These are phyloP conservation scores for Sphaerophoria rueppellii DNA, from an alignment of 2,888 invertebrate genomes.

Conservation along the genomic window DNA sequence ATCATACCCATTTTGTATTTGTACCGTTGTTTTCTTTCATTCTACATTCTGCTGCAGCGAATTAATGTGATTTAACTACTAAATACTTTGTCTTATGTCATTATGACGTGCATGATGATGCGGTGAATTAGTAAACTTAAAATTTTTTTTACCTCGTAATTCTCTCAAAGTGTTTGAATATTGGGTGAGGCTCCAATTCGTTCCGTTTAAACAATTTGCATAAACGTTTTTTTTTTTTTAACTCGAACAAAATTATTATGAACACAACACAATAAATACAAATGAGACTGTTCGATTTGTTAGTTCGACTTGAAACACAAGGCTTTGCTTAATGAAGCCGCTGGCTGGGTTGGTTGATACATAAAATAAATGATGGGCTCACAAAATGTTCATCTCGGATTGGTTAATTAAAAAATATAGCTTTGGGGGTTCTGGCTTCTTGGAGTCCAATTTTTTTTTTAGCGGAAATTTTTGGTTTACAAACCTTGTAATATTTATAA, in stretches of 20 bases:
- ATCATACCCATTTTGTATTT: slow-evolving; percentile 1
- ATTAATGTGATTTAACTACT: slow-evolving; percentile 18
- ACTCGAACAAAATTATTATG: background rate
- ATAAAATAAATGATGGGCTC: slow-evolving; percentile 11
- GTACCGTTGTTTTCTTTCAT: background rate
- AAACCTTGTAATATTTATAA: background rate
- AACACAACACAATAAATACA: background rate
- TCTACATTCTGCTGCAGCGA: slow-evolving; percentile 23
- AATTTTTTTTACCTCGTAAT: background rate
- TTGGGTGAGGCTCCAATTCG: slow-evolving; percentile 63
- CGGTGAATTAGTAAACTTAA: background rate
- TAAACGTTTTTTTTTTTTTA: slow-evolving; percentile 28
- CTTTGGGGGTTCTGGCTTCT: background rate
- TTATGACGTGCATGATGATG: slow-evolving; percentile 55
- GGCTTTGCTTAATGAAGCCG: slow-evolving; percentile 13
- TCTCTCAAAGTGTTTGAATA: slow-evolving; percentile 16
- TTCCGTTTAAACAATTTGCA: slow-evolving; percentile 49
- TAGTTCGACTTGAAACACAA: slow-evolving; percentile 2
- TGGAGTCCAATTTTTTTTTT: background rate
- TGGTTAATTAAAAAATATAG: slow-evolving; percentile 21
- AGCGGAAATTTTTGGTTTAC: slow-evolving; percentile 6
- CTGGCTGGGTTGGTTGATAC: background rate
- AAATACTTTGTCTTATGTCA: slow-evolving; percentile 55
- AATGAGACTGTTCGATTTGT: slow-evolving; percentile 23
- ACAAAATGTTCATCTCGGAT: slow-evolving; percentile 30